Percentiles rank a stretch among this genome's conserved stretches.
These are phyloP conservation scores for Gobionotothen gibberifrons DNA, from an alignment of 2,797 vertebrate genomes.

Conservation along the genomic window DNA sequence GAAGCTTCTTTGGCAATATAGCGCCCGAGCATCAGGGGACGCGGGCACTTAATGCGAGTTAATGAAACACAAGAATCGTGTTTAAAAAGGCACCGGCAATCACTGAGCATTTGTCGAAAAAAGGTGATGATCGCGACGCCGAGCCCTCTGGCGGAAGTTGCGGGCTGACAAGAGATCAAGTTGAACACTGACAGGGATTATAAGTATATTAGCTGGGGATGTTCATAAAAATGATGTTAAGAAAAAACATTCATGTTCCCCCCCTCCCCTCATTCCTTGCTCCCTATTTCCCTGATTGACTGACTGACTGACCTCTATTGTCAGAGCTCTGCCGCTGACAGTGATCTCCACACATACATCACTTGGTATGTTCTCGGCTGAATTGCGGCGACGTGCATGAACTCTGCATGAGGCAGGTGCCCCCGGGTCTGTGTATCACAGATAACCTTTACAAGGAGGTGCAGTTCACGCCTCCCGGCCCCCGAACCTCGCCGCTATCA, in stretches of 20 bases:
- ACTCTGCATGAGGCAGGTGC: slow-evolving; percentile 73
- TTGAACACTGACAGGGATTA: slow-evolving; percentile 74
- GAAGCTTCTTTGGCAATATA: slow-evolving; percentile 82
- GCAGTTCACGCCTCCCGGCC: slow-evolving; percentile 78
- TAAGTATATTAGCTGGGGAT: slow-evolving; percentile 61
- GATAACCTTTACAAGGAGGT: slow-evolving; percentile 84
- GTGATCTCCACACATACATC: slow-evolving; percentile 78
- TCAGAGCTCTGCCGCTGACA: slow-evolving; percentile 71
- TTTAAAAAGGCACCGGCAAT: slow-evolving; percentile 72
- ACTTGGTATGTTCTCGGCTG: slow-evolving; percentile 71
- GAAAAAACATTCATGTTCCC: slow-evolving; percentile 49
- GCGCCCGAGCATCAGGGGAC: slow-evolving; percentile 74
- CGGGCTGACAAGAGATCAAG: slow-evolving; percentile 74
- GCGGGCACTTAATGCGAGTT: slow-evolving; percentile 80
- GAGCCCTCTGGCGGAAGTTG: slow-evolving; percentile 75
- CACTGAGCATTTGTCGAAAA: slow-evolving; percentile 56
- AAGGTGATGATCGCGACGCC: slow-evolving; percentile 65
- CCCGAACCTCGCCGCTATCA: slow-evolving; percentile 74
- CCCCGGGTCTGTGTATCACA: slow-evolving; percentile 81
- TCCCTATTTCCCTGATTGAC: slow-evolving; percentile 63
- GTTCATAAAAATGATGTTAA: slow-evolving; percentile 57
- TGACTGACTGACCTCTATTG: slow-evolving; percentile 81
- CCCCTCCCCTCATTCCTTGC: slow-evolving; percentile 20
- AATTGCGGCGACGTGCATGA: slow-evolving; percentile 56
- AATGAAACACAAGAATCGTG: slow-evolving; percentile 78